Conservation (phyloP, 2,113 vertebrate species). For the Dissostichus mawsoni region DNA sequence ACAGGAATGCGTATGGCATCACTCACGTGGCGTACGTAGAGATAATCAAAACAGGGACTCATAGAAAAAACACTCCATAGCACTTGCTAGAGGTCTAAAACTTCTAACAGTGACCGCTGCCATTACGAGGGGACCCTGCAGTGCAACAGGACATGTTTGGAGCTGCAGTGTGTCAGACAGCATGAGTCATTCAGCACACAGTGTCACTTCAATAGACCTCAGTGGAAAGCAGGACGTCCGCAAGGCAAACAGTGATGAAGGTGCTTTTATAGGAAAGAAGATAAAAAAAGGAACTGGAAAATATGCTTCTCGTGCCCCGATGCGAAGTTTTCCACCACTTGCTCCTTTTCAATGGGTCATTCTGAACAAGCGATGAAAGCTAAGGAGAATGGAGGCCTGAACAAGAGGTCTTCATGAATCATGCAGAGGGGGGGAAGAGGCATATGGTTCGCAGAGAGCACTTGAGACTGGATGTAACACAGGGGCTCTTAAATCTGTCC, state of each 20-base stretch:
- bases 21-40: neutral
- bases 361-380: constrained; percentile 67
- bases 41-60: neutral
- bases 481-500: constrained; percentile 67
- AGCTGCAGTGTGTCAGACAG: constrained; percentile 55
- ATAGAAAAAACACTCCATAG: neutral
- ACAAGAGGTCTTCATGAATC: constrained; percentile 68
- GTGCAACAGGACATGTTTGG: constrained; percentile 43
- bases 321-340: constrained; percentile 67
- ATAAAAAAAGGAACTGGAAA: constrained; percentile 74
- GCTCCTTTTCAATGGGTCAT: constrained; percentile 44
- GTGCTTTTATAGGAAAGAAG: constrained; percentile 71
- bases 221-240: constrained; percentile 71
- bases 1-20: neutral
- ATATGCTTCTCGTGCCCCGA: constrained; percentile 54
- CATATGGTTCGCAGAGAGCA: constrained; percentile 56
- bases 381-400: constrained; percentile 51
- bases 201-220: constrained; percentile 68
- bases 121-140: constrained; percentile 14
- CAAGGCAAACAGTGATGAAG: constrained; percentile 70
- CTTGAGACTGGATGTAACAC: constrained; percentile 65
- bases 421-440: constrained; percentile 3
- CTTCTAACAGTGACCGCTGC: neutral
- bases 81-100: neutral
- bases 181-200: constrained; percentile 66